These are phyloP conservation scores for Verasper variegatus DNA, from an alignment of 2,113 vertebrate species.

Conservation along the genomic window DNA sequence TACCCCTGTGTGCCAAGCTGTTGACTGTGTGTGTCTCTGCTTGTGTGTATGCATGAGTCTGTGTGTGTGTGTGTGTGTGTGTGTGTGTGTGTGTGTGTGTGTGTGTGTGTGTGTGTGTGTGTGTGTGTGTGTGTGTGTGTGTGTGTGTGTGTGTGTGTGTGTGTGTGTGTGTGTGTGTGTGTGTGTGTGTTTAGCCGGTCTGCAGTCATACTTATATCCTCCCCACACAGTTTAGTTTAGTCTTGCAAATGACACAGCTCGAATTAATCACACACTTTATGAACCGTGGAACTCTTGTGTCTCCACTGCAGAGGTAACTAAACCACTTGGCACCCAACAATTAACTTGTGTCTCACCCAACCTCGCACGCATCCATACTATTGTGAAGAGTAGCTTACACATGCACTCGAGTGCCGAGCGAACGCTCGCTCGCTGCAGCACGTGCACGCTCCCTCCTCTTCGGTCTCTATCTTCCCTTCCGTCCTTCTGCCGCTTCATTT, in stretches of 20 bases:
- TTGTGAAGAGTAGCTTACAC: constrained; percentile 10
- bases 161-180: constrained; percentile 12
- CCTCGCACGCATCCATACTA: background rate
- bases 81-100: constrained; percentile 30
- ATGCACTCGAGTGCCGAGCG: background rate
- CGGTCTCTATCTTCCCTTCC: constrained; percentile 33
- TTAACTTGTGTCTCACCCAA: constrained; percentile 33
- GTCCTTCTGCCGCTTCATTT: constrained; percentile 51
- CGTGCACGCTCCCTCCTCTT: constrained; percentile 14
- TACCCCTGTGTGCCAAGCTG: constrained; percentile 55
- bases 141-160: constrained; percentile 22
- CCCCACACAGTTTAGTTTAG: background rate
- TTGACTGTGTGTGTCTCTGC: constrained; percentile 29
- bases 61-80: constrained; percentile 13
- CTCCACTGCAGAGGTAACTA: background rate
- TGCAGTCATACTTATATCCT: constrained; percentile 3
- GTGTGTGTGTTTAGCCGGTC: constrained; percentile 29
- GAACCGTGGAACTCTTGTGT: constrained; percentile 34
- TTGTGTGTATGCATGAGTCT: constrained; percentile 22
- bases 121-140: constrained; percentile 5
- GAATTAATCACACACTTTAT: constrained; percentile 70
- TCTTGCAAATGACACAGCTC: constrained; percentile 40
- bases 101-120: constrained; percentile 31
- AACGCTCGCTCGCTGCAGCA: too few species aligned
- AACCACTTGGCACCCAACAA: constrained; percentile 38